Evolutionary conservation across 2,797 vertebrate species (phyloP).

Genomic region (Melanotaenia trifasciata): DNA sequence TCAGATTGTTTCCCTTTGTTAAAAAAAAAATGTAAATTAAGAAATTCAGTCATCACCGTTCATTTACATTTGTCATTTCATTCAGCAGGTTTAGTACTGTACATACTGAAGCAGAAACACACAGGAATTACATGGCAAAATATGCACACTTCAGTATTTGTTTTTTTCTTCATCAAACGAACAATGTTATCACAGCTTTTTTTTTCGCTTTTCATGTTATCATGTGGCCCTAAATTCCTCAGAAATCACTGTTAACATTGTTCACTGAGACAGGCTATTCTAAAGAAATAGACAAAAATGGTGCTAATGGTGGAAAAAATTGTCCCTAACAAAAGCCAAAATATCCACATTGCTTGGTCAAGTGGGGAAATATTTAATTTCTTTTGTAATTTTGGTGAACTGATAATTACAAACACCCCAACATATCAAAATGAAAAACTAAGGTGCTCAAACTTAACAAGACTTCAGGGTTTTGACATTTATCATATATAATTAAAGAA

Average conservation of each 20-base stretch:
- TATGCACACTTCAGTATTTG: not conserved
- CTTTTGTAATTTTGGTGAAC: constrained; percentile 28
- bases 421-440: constrained; percentile 21
- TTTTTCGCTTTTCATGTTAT: not conserved
- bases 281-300: too few relatives aligned
- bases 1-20: too few relatives aligned
- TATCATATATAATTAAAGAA: constrained; percentile 20
- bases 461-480: constrained; percentile 17
- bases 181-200: not conserved
- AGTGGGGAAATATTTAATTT: not conserved
- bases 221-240: not conserved
- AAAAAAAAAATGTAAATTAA: too few relatives aligned
- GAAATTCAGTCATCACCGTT: too few relatives aligned
- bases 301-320: not conserved
- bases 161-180: not conserved
- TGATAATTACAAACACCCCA: constrained; percentile 19
- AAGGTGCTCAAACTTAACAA: constrained; percentile 44
- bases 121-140: not conserved
- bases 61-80: too few relatives aligned
- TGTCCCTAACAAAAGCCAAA: not conserved
- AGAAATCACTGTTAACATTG: not conserved
- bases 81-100: not conserved
- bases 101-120: not conserved
- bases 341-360: not conserved
- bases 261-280: not conserved